Conservation (phyloP, 2,888 invertebrate species). For the Yponomeuta cagnagella region DNA sequence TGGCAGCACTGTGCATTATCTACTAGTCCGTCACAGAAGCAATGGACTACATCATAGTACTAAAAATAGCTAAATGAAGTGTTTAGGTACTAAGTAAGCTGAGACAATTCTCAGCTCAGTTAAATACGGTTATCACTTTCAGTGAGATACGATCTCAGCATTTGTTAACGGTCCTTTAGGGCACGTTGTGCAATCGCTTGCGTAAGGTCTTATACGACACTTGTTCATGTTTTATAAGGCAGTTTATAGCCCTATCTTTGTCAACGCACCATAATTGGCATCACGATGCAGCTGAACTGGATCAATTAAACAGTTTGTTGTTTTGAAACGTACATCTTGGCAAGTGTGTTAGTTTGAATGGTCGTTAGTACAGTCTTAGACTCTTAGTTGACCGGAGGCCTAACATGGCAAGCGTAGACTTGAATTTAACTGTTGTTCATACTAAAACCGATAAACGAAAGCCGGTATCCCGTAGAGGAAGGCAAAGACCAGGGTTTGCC, state of each 20-base stretch:
- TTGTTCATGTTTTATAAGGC: background rate
- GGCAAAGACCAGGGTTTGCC: no score
- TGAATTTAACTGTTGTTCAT: no score
- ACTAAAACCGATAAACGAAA: no score
- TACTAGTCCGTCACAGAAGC: background rate
- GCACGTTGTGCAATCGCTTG: background rate
- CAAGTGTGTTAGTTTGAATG: background rate
- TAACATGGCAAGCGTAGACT: no score
- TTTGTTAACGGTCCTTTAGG: constrained; percentile 11
- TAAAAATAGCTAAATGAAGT: background rate
- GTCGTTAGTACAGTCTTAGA: background rate
- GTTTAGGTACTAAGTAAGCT: background rate
- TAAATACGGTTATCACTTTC: constrained; percentile 9
- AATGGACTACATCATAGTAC: background rate
- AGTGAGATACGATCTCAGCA: constrained; percentile 5
- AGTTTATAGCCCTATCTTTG: background rate
- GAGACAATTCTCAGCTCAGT: constrained; percentile 1
- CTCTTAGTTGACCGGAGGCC: no score
- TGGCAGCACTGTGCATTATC: no score
- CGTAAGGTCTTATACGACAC: background rate
- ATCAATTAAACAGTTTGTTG: background rate
- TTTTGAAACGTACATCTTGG: background rate
- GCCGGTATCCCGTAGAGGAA: no score
- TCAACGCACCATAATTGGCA: background rate
- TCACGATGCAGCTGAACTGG: background rate